A percentile compares a stretch with the other conserved stretches of the same genome.
phyloP scores from a whole-genome alignment of 2,888 invertebrate genomes.

The Labia minor region DNA sequence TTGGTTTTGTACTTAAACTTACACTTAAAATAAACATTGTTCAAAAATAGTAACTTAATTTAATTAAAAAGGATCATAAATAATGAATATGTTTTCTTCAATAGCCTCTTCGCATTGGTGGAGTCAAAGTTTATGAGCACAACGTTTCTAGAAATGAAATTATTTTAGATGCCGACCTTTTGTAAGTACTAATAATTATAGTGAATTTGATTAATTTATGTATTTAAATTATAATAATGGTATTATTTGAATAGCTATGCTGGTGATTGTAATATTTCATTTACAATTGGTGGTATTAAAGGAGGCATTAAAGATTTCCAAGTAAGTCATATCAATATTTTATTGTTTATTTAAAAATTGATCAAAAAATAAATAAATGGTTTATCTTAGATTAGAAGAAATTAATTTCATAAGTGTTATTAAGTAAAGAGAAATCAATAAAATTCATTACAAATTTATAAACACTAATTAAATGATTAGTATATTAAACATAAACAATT shows the following conservation, averaged over 20 bases:
- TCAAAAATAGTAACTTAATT: no score
- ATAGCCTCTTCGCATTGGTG: slow-evolving; percentile 90
- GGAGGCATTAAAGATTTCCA: slow-evolving; percentile 48
- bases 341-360: slow-evolving; percentile 69
- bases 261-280: slow-evolving; percentile 92
- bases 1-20: no score
- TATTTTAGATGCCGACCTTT: slow-evolving; percentile 91
- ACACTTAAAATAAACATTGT: no score
- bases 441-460: no score
- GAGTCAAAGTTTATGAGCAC: slow-evolving; percentile 92
- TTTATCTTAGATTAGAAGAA: no score
- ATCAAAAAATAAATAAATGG: slow-evolving; percentile 50
- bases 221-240: slow-evolving; percentile 17
- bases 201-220: no score
- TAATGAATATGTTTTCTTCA: no score
- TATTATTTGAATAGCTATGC: slow-evolving; percentile 61
- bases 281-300: slow-evolving; percentile 64
- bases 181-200: slow-evolving; percentile 52
- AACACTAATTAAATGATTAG: no score
- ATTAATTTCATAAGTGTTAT: no score
- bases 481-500: no score
- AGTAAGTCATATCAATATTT: slow-evolving; percentile 34
- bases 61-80: no score
- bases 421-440: no score
- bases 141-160: slow-evolving; percentile 89